These are phyloP conservation scores for Caprella mutica DNA, from an alignment of 2,888 invertebrate genomes.

Conservation along the genomic window DNA sequence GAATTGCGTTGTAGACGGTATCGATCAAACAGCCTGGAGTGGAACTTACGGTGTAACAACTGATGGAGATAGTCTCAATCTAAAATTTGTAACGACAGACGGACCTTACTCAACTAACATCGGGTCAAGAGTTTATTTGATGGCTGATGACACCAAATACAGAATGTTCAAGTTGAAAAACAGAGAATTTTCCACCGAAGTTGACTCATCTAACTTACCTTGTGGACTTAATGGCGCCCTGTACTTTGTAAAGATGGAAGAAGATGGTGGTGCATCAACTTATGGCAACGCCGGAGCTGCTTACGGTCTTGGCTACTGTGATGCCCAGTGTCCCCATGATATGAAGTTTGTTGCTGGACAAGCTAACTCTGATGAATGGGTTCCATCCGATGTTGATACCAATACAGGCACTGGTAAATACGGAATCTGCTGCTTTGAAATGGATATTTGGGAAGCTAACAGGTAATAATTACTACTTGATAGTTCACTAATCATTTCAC, in stretches of 20 bases:
- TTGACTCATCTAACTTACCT: constrained; percentile 24
- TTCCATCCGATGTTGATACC: constrained; percentile 20
- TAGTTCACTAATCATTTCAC: too few species aligned
- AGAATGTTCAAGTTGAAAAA: constrained; percentile 33
- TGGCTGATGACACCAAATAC: constrained; percentile 23
- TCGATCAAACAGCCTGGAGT: constrained; percentile 21
- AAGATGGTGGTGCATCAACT: constrained; percentile 27
- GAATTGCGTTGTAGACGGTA: constrained; percentile 30
- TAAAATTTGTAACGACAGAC: constrained; percentile 30
- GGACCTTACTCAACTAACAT: constrained; percentile 32
- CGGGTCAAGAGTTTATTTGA: constrained; percentile 27
- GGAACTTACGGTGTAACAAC: constrained; percentile 27
- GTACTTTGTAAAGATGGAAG: constrained; percentile 34
- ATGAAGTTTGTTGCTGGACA: constrained; percentile 32
- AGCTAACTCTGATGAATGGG: constrained; percentile 29
- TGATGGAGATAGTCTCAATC: constrained; percentile 10
- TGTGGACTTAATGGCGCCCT: constrained; percentile 34
- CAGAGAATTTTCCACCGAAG: constrained; percentile 29
- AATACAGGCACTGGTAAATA: constrained; percentile 32
- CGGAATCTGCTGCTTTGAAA: constrained; percentile 31
- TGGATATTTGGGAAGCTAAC: constrained; percentile 35
- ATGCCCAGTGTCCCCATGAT: constrained; percentile 34
- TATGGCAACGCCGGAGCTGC: constrained; percentile 30
- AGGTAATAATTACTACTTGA: too few species aligned
- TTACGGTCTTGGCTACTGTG: constrained; percentile 34